Conservation (phyloP, 2,888 invertebrate genomes). For the Serripes groenlandicus region DNA sequence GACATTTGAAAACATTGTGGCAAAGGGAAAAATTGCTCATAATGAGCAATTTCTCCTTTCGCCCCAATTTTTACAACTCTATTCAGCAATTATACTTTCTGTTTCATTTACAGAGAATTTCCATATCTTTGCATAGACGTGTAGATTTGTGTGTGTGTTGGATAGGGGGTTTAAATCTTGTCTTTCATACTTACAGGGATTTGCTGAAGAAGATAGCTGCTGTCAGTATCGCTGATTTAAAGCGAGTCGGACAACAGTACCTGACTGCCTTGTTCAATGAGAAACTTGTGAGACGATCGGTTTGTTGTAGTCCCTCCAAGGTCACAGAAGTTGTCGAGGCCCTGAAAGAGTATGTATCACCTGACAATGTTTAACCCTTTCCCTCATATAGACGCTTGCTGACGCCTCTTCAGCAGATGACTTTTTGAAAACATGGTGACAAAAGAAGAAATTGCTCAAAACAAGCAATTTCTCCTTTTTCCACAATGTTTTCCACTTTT, state of each 20-base stretch:
- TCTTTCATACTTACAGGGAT: constrained; percentile 87
- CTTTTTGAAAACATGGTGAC: no score
- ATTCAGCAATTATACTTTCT: no score
- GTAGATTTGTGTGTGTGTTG: no score
- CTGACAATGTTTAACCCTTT: background rate
- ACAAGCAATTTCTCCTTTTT: background rate
- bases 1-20: no score
- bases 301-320: constrained; percentile 93
- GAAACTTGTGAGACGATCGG: constrained; percentile 89
- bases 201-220: constrained; percentile 90
- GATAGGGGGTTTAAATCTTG: background rate
- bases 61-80: no score
- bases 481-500: no score
- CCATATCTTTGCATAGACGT: no score
- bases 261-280: constrained; percentile 90
- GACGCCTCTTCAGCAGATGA: no score
- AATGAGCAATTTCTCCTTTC: no score
- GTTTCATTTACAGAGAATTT: no score
- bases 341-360: constrained; percentile 87
- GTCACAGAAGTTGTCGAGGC: constrained; percentile 90
- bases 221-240: constrained; percentile 90
- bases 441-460: no score
- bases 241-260: constrained; percentile 91
- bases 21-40: no score
- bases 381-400: background rate